Conservation (phyloP, 2,888 invertebrate species). For the Lumbricus terrestris region DNA sequence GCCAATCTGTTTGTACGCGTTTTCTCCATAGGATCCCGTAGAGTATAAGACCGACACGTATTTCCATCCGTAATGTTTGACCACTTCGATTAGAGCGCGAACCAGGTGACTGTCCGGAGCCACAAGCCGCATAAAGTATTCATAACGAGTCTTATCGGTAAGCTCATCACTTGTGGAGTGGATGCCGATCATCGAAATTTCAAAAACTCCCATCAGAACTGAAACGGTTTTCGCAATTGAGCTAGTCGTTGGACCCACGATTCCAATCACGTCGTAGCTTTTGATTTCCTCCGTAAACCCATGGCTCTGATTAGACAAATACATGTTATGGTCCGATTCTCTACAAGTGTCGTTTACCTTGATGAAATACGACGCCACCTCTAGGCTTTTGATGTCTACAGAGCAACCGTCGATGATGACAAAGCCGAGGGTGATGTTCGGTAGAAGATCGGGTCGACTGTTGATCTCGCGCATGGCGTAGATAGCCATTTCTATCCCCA, state of each 20-base stretch:
- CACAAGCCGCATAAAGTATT: conserved; percentile 46
- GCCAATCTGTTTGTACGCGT: conserved; percentile 39
- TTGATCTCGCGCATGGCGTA: background rate
- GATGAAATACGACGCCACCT: background rate
- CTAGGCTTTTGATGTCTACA: background rate
- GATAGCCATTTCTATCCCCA: background rate
- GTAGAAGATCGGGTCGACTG: background rate
- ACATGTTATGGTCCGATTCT: background rate
- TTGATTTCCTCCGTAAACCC: background rate
- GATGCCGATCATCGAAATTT: conserved; percentile 63
- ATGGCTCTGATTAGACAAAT: background rate
- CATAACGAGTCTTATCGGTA: conserved; percentile 45
- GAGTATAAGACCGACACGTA: conserved; percentile 75
- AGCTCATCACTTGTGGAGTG: conserved; percentile 47
- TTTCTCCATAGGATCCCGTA: conserved; percentile 63
- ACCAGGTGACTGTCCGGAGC: conserved; percentile 46
- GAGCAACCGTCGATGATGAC: background rate
- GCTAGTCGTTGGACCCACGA: conserved; percentile 30
- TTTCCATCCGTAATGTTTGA: conserved; percentile 67
- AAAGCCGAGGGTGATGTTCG: background rate
- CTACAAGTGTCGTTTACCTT: background rate
- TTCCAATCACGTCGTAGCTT: conserved; percentile 26
- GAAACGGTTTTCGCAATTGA: conserved; percentile 23
- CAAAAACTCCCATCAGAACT: conserved; percentile 57
- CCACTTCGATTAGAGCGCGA: conserved; percentile 42